These are phyloP conservation scores for Drosophila greeni DNA, from an alignment of 2,888 invertebrate genomes.

Conservation along the genomic window DNA sequence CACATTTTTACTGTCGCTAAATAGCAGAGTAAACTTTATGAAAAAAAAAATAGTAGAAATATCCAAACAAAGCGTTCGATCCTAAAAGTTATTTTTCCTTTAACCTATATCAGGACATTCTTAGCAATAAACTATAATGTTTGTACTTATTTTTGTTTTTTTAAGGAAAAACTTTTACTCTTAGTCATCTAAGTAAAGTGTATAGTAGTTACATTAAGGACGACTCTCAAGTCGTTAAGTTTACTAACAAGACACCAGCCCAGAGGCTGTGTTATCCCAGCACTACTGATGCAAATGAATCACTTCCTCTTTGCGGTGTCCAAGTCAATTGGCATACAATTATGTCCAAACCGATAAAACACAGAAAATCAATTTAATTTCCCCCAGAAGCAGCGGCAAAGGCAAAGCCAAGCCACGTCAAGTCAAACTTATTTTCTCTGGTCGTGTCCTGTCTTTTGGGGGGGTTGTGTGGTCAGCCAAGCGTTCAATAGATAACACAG, in stretches of 20 bases:
- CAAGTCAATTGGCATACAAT: conserved; percentile 49
- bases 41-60: neutral
- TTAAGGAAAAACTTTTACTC: too few relatives aligned
- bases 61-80: too few relatives aligned
- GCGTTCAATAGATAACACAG: conserved; percentile 58
- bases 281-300: conserved; percentile 31
- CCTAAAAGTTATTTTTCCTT: too few relatives aligned
- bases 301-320: conserved; percentile 10
- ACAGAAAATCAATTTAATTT: conserved; percentile 54
- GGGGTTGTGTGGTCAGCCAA: conserved; percentile 51
- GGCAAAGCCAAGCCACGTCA: conserved; percentile 8
- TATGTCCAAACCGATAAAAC: conserved; percentile 43
- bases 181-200: neutral
- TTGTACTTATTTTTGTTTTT: neutral
- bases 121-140: neutral
- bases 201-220: neutral
- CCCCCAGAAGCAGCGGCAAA: conserved; percentile 13
- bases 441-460: conserved; percentile 14
- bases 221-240: neutral
- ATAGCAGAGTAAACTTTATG: conserved; percentile 8
- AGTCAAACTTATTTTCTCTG: conserved; percentile 23
- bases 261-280: conserved; percentile 1
- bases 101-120: neutral
- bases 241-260: neutral
- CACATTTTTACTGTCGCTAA: conserved; percentile 6